Evolutionary conservation across 2,113 vertebrate species (phyloP), one percentile per base, ranked within the genome.

Genomic region (Thamnaconus septentrionalis): DNA sequence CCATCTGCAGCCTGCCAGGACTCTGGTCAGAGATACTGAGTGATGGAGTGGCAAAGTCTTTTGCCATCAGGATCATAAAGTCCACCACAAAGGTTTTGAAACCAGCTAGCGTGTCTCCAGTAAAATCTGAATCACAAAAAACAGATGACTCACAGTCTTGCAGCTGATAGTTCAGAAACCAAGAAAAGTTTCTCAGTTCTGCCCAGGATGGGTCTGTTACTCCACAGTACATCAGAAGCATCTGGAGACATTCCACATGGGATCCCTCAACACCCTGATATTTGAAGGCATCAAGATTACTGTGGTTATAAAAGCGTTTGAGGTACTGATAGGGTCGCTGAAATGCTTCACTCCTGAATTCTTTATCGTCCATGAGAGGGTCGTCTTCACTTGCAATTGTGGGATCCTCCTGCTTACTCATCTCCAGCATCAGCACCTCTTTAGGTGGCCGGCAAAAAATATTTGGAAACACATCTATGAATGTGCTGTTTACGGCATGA

Each of bases 11-110:
- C n/a, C 79, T 91, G 10, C 93, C 95, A 0, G 94, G 92, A 65
- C 96, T 99, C 53, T 98, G 90, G 74, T 98, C 97, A 1, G 93
- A 95, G 73, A 94, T 96, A 52, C 83, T 90, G 1, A 97, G 91
- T 1, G 95, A 96, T 0, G 95, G 96, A 0, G 96, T 98, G 7
- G 96, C 95, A 62, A 99, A 98, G 73, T 99, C 97, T 51, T 94
- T 94, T 0, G 97, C 96, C 97, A 99, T 99, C 18, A 95, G 71
- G 81, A 98, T 95, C 97, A 99, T 96, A 85, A 98, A 98, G 59
- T 91, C 79, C 3, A 98, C 96, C 3, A 99, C 96, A 79, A 99
- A 99, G 64, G 81, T 93, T 89, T 94, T 98, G 87, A 99, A 98
- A 40, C 97, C 95, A 0, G 41, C 58, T 49, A 99, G 67, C 0